These are phyloP conservation scores for Lates calcarifer DNA, from an alignment of 2,113 vertebrate genomes.

Conservation along the genomic window DNA sequence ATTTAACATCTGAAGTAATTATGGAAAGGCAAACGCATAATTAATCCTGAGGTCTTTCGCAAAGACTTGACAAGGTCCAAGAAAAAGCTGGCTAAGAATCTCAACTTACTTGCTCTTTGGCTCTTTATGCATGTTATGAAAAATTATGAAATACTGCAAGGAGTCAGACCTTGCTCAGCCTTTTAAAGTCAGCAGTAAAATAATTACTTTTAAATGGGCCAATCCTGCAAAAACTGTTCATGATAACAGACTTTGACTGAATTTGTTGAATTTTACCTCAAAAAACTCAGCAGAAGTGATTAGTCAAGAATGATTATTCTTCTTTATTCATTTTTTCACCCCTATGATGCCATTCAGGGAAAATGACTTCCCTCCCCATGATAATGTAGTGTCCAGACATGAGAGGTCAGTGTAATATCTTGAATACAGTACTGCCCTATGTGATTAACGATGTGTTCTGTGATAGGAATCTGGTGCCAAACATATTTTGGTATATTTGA, in stretches of 20 bases:
- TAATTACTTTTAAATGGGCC: slow-evolving; percentile 17
- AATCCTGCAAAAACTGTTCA: slow-evolving; percentile 14
- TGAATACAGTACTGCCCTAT: background rate
- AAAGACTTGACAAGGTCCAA: slow-evolving; percentile 5
- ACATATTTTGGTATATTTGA: background rate
- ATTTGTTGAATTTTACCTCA: background rate
- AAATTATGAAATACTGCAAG: slow-evolving; percentile 20
- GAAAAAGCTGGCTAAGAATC: slow-evolving; percentile 19
- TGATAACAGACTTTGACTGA: slow-evolving; percentile 17
- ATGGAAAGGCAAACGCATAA: slow-evolving; percentile 8
- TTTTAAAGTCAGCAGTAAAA: slow-evolving; percentile 35
- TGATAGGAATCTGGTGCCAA: background rate
- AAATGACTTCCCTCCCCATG: background rate
- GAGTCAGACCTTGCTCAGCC: background rate
- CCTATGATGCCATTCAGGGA: background rate
- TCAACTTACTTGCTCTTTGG: slow-evolving; percentile 30
- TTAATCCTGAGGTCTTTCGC: slow-evolving; percentile 16
- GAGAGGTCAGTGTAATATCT: background rate
- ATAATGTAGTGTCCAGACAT: slow-evolving; percentile 3
- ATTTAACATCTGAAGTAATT: background rate
- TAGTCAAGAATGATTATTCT: slow-evolving; percentile 7
- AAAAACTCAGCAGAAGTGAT: background rate
- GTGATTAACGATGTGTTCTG: background rate
- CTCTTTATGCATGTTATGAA: slow-evolving; percentile 6
- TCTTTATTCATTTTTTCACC: background rate